Evolutionary conservation across 2,113 vertebrate species (phyloP), one percentile per base, ranked within the genome.

Genomic region (Syngnathus typhle): DNA sequence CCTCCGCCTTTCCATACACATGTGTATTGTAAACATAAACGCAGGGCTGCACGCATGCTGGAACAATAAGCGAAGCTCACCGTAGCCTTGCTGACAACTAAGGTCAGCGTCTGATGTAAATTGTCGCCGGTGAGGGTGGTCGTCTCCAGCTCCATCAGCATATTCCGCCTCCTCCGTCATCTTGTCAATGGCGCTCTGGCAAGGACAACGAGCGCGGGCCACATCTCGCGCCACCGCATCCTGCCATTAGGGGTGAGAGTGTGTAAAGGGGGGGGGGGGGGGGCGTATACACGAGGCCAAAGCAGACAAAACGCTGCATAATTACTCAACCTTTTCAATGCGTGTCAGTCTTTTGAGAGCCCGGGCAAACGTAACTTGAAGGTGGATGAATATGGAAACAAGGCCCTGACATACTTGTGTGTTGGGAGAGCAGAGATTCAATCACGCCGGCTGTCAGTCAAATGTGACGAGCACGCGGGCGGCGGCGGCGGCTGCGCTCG

Each of bases 151-250:
- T 86, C 85, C 82, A 90, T 90, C 91, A 89, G 88, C 89, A 88
- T 89, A 89, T 86, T 89, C 81, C 83, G 80, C 82, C 89, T 90
- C 91, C 73, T 91, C 90, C 70, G 87, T 90, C 87, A 90, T 87
- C 83, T 84, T 83, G 85, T 92, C 89, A 83, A 88, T 87, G 88
- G 84, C 76, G 41, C 37, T 88, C 78, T 79, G 90, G 89, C 91
- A 92, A 90, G 90, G 90, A 90, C 91, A 92, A 85, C 73, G 60
- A 86, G 81, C 72, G 77, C 72, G 81, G 87, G 88, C 83, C 85
- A 84, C 68, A 78, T 72, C 80, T 65, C 74, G 71, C 65, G 79
- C 83, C 76, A 82, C 75, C 75, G 72, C 78, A 78, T 80, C 86
- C 91, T 92, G 87, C 73, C 85, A 86, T 73, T 80, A 78, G 86